A percentile compares a stretch with the other conserved stretches of the same genome.
phyloP scores from a whole-genome alignment of 2,797 vertebrate species.

The Tachyglossus aculeatus region DNA sequence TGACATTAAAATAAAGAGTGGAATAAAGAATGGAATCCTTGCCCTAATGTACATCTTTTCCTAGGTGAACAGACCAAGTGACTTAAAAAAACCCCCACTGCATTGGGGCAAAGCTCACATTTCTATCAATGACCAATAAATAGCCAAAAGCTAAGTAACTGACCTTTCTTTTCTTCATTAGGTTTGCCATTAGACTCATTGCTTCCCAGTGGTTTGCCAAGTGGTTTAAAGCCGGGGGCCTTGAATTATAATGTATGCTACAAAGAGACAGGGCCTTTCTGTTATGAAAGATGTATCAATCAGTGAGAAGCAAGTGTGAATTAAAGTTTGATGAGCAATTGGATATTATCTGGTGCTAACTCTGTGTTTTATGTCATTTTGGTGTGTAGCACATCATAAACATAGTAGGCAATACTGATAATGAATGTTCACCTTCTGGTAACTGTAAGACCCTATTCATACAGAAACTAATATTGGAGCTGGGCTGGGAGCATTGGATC shows the following conservation, averaged over 20 bases:
- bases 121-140: no score
- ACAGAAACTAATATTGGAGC: conserved; percentile 15
- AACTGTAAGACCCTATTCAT: conserved; percentile 47
- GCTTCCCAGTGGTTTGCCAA: conserved; percentile 53
- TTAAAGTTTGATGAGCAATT: conserved; percentile 65
- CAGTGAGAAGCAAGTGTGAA: conserved; percentile 46
- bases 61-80: no score
- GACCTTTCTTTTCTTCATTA: no score
- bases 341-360: conserved; percentile 57
- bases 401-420: conserved; percentile 49
- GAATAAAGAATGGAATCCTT: no score
- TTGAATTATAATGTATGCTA: conserved; percentile 54
- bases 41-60: no score
- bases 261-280: conserved; percentile 46
- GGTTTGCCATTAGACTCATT: no score
- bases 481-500: neutral
- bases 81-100: no score
- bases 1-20: no score
- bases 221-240: conserved; percentile 58
- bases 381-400: conserved; percentile 53
- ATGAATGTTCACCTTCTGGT: conserved; percentile 47
- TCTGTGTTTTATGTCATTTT: conserved; percentile 58
- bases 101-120: no score
- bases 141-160: no score
- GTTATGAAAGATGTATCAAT: conserved; percentile 65